These are phyloP conservation scores for Micromys minutus DNA, from an alignment of 2,113 vertebrate genomes.

Conservation along the genomic window DNA sequence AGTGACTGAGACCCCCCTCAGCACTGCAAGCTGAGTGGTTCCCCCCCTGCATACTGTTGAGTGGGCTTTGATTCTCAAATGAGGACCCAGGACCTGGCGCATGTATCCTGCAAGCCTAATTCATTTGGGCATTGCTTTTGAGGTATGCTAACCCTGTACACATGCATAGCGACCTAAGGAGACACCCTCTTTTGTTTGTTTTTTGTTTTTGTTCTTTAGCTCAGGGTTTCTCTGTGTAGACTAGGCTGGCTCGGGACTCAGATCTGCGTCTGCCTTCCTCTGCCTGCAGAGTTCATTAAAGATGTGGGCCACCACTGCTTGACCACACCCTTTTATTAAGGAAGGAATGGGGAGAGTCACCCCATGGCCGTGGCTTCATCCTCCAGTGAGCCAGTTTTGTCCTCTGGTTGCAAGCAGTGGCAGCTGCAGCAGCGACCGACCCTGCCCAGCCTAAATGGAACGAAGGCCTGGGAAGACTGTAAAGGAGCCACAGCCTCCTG, in stretches of 20 bases:
- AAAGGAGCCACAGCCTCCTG: neutral
- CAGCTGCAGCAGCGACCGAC: neutral
- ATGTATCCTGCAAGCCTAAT: neutral
- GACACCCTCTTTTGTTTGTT: neutral
- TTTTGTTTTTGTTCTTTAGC: neutral
- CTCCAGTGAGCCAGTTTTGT: neutral
- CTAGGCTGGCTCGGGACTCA: neutral
- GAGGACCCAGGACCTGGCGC: neutral
- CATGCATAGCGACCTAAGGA: neutral
- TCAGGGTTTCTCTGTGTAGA: neutral
- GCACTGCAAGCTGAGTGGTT: neutral
- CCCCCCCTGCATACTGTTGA: neutral
- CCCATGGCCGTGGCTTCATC: neutral
- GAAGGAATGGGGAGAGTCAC: neutral
- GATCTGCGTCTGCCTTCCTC: neutral
- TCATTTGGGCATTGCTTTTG: neutral
- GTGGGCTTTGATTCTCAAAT: neutral
- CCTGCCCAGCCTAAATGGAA: neutral
- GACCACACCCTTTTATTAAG: neutral
- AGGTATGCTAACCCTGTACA: neutral
- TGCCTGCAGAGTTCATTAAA: neutral
- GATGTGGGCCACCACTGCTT: neutral
- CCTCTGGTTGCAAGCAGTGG: neutral
- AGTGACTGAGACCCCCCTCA: neutral
- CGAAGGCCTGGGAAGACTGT: neutral